Evolutionary conservation across 2,888 invertebrate genomes (phyloP), one percentile per base, ranked within the genome.

Genomic region (Bellardia bayeri): DNA sequence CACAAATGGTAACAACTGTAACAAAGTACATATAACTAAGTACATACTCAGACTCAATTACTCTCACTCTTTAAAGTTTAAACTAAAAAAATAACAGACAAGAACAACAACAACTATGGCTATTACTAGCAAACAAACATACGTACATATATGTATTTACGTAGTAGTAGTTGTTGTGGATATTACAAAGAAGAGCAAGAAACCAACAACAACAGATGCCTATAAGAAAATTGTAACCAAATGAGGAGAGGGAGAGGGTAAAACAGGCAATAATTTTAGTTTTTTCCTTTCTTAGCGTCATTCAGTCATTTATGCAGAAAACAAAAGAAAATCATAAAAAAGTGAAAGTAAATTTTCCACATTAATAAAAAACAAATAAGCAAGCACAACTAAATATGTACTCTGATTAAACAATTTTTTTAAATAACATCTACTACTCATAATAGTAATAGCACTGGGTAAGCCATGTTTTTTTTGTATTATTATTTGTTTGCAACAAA

Each of bases 321-420:
- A 80, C 72, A 72, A 85, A 81, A 69, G 75, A 75, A 80, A 87
- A 84, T 75, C 16, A 63, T 71, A 49, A 56, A 74, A 85, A 84
- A 85, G 82, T 85, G 78, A 81, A 85, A 81, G 78, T 69, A 16
- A 78, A 80, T 66, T 82, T 78, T 74, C 78, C 37, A 72, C 69
- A 71, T 54, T 72, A 33, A 61, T n/a, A 80, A 51, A 51, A 37
- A 40, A 45, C 14, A 51, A 58, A 6, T 3, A 30, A 49, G 54
- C 37, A 14, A 37, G 11, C 63, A 72, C n/a, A 49, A 71, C 30
- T 54, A 72, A 66, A 51, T 40, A n/a, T n/a, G n/a, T n/a, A 11
- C 5, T 64, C 68, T 68, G 45, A 58, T 81, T 63, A 84, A 84
- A 84, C 63, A 84, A 75, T 82, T 82, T 69, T 72, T 51, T 71